Evolutionary conservation across 2,113 vertebrate species (phyloP).

Genomic region (Perccottus glenii): DNA sequence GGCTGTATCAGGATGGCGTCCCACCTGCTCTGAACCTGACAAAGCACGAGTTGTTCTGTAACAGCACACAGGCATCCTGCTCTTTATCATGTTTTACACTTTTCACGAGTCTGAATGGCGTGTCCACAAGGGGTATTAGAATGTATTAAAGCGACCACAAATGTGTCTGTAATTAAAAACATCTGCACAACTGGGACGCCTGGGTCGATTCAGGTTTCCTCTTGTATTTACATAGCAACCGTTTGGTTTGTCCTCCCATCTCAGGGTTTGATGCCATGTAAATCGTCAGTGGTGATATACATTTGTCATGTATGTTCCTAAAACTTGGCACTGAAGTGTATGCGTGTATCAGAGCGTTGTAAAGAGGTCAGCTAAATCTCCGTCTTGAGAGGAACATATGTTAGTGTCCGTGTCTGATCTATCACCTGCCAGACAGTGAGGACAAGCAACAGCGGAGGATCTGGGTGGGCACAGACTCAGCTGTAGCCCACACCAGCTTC

Average conservation of each 20-base stretch:
- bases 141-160: slow-evolving; percentile 49
- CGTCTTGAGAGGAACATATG: slow-evolving; percentile 68
- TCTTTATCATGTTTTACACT: slow-evolving; percentile 59
- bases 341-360: slow-evolving; percentile 37
- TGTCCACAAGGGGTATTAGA: slow-evolving; percentile 47
- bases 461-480: slow-evolving; percentile 63
- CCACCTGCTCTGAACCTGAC: slow-evolving; percentile 58
- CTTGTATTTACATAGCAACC: slow-evolving; percentile 5
- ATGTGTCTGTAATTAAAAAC: slow-evolving; percentile 46
- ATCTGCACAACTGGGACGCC: slow-evolving; percentile 50
- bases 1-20: slow-evolving; percentile 15
- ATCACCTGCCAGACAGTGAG: slow-evolving; percentile 75
- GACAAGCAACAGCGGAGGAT: slow-evolving; percentile 54
- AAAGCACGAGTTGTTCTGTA: slow-evolving; percentile 47
- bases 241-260: slow-evolving; percentile 10
- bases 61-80: slow-evolving; percentile 15
- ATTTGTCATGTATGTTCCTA: slow-evolving; percentile 45
- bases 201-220: slow-evolving; percentile 36
- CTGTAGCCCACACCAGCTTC: slow-evolving; percentile 36
- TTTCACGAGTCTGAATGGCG: slow-evolving; percentile 52
- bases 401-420: slow-evolving; percentile 67
- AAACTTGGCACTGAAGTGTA: slow-evolving; percentile 21
- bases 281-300: slow-evolving; percentile 51
- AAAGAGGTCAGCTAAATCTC: slow-evolving; percentile 68
- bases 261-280: slow-evolving; percentile 34